Evolutionary conservation across 2,797 vertebrate genomes (phyloP).

Genomic region (Serranus cabrilla): DNA sequence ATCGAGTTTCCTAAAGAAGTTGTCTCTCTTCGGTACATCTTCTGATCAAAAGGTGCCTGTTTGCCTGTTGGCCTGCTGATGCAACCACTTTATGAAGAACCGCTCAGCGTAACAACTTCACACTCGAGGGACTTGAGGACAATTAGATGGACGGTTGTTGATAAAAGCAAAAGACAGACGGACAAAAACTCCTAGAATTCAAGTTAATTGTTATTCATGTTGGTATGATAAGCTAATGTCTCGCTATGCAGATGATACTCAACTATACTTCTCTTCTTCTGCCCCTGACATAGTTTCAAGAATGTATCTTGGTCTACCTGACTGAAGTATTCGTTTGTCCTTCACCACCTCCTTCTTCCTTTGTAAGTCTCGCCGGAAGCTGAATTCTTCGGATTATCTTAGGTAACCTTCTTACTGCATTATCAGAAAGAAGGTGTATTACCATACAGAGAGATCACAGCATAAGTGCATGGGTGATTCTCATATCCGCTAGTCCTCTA

Average conservation of each 20-base stretch:
- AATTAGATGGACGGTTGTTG: too few relatives aligned
- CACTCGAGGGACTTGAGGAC: too few relatives aligned
- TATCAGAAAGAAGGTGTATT: not conserved
- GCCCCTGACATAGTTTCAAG: not conserved
- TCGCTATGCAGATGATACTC: slow-evolving; percentile 6
- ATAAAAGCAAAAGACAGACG: too few relatives aligned
- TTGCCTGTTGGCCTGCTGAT: too few relatives aligned
- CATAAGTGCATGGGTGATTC: not conserved
- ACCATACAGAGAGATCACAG: not conserved
- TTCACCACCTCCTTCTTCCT: not conserved
- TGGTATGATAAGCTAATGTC: not conserved
- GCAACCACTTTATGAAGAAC: too few relatives aligned
- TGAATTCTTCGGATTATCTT: not conserved
- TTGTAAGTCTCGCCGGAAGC: not conserved
- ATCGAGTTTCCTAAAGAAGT: too few relatives aligned
- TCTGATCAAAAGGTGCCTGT: too few relatives aligned
- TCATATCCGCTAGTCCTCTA: not conserved
- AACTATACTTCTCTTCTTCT: not conserved
- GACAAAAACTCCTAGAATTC: too few relatives aligned
- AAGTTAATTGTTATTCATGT: not conserved
- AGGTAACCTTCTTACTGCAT: not conserved
- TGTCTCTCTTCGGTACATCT: too few relatives aligned
- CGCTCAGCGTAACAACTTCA: too few relatives aligned
- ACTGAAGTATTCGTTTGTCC: not conserved
- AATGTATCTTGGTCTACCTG: not conserved